Evolutionary conservation across 2,113 vertebrate genomes (phyloP).

Genomic region (Dicrurus megarhynchus): DNA sequence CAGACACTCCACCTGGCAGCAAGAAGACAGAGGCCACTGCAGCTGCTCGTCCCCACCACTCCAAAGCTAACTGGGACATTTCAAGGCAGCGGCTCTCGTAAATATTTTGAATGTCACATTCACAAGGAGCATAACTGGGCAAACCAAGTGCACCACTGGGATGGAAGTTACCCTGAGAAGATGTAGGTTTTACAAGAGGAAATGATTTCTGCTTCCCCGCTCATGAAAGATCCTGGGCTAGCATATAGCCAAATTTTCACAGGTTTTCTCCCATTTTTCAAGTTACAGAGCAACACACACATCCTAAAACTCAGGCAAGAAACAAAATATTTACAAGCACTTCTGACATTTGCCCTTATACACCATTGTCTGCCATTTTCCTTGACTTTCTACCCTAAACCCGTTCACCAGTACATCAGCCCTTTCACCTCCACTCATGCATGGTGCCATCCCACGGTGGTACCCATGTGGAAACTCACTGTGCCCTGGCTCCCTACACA

Average conservation of each 20-base stretch:
- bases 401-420: not conserved
- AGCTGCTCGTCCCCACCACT: not conserved
- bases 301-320: not conserved
- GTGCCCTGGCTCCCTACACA: not conserved
- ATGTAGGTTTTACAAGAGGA: not conserved
- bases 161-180: not conserved
- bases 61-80: not conserved
- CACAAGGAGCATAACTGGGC: not conserved
- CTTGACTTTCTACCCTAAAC: not conserved
- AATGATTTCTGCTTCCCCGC: not conserved
- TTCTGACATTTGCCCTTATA: not conserved
- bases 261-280: not conserved
- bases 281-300: not conserved
- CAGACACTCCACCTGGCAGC: not conserved
- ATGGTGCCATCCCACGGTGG: fast-evolving
- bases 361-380: not conserved
- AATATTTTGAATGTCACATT: not conserved
- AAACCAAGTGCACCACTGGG: not conserved
- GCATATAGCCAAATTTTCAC: fast-evolving
- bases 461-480: not conserved
- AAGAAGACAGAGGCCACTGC: not conserved
- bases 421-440: fast-evolving
- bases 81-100: not conserved
- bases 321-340: not conserved
- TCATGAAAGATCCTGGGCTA: not conserved